Base-by-base conservation (phyloP, 2,888 invertebrate species). In the Cynaeus angustus region DNA sequence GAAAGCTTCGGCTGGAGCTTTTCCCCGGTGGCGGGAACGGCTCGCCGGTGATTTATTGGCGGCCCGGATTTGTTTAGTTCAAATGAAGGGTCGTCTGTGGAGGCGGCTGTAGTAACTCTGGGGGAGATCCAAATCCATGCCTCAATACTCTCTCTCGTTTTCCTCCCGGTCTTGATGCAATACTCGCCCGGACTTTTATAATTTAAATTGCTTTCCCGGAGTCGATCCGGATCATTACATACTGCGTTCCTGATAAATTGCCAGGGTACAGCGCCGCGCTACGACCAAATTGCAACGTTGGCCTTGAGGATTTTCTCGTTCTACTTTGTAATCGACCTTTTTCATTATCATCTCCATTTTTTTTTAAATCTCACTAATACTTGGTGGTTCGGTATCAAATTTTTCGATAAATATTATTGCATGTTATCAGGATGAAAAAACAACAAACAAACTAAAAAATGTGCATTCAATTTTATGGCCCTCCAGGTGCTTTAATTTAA, bases 11-110 rank as follows among this genome's bases (percentile, higher is more conserved):
- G 72, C 66, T 70, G 53, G 72, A 66, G 72, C 74, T 77, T 77
- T 77, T 77, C 75, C 77, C 77, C 70, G 71, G 75, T 74, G 74
- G 70, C 74, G 61, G 71, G 45, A 67, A 66, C 56, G 58, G 70
- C 68, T 68, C 73, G 70, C 64, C 71, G 66, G 71, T 71, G 71
- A 71, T 71, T 71, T 71, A 71, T 71, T 64, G 71, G 71, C 68
- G 70, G 72, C 68, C 59, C 72, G 73, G 74, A 71, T 79, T 76
- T 78, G 78, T 78, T 78, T 78, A 73, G 78, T 75, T 75, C 74
- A 73, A 70, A 70, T 70, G 70, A 70, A 70, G 70, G 70, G 70
- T 70, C 66, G 70, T 61, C 70, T 41, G 70, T 46, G 59, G 65
- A 66, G 66, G 55, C 56, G 56, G 66, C 66, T 48, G 66, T 26